These are phyloP conservation scores for Tichodroma muraria DNA, from an alignment of 2,113 vertebrate species.

Conservation along the genomic window DNA sequence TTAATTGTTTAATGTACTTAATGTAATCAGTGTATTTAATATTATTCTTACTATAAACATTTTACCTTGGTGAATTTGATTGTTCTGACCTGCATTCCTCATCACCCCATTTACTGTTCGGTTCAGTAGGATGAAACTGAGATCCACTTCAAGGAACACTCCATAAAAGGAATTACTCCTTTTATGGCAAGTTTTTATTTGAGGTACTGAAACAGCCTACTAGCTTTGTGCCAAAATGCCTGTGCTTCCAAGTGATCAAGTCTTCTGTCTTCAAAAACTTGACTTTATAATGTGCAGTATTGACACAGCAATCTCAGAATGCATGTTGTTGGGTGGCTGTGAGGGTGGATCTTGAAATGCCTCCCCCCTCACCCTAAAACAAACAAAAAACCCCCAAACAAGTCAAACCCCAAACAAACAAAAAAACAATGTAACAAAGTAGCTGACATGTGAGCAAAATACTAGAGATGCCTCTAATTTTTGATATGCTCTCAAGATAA, in stretches of 20 bases:
- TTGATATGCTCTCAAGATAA: not conserved
- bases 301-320: not conserved
- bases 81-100: not conserved
- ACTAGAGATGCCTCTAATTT: not conserved
- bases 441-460: not conserved
- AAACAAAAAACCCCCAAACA: not conserved
- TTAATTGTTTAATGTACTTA: not conserved
- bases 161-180: no score
- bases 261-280: not conserved
- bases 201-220: not conserved
- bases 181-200: not conserved
- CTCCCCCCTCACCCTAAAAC: no score
- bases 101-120: not conserved
- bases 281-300: not conserved
- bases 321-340: not conserved
- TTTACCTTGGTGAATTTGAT: not conserved
- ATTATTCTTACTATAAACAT: not conserved
- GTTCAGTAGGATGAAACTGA: not conserved
- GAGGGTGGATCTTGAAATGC: not conserved
- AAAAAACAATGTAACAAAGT: rapidly evolving
- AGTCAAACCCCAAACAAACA: not conserved
- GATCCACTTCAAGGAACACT: not conserved
- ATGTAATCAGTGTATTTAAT: not conserved
- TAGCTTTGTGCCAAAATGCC: not conserved
- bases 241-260: not conserved